These are phyloP conservation scores for Drosophila phalerata DNA, from an alignment of 2,888 invertebrate species.

Conservation along the genomic window DNA sequence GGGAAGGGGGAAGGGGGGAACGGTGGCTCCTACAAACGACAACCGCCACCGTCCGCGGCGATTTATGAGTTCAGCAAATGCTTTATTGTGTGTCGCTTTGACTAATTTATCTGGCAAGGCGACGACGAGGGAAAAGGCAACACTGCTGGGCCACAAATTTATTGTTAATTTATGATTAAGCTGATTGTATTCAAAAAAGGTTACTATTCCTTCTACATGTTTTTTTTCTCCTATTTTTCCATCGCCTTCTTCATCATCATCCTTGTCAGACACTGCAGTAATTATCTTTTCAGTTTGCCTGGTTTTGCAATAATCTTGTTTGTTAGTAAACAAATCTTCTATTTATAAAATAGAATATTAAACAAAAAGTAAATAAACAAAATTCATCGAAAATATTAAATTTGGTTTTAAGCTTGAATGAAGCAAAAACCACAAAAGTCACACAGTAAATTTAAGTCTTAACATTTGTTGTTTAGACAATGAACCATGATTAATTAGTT, in stretches of 20 bases:
- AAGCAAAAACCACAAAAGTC: slow-evolving; percentile 8
- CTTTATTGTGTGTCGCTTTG: slow-evolving; percentile 85
- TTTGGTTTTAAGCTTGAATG: neutral
- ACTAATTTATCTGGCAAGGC: slow-evolving; percentile 83
- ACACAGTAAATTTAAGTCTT: slow-evolving; percentile 5
- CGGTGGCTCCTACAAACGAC: slow-evolving; percentile 49
- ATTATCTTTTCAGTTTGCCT: slow-evolving; percentile 5
- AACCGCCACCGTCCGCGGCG: slow-evolving; percentile 72
- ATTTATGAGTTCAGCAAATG: slow-evolving; percentile 85
- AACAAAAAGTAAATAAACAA: neutral
- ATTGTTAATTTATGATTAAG: slow-evolving; percentile 77
- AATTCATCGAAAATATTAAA: neutral
- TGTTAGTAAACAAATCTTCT: slow-evolving; percentile 14
- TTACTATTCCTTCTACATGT: slow-evolving; percentile 24
- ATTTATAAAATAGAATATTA: slow-evolving; percentile 3
- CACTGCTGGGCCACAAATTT: slow-evolving; percentile 60
- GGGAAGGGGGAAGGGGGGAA: slow-evolving; percentile 19
- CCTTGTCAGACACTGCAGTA: slow-evolving; percentile 19
- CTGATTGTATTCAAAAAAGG: slow-evolving; percentile 65
- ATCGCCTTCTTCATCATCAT: slow-evolving; percentile 17
- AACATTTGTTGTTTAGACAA: neutral
- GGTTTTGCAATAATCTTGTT: slow-evolving; percentile 14
- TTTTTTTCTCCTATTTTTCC: slow-evolving; percentile 24
- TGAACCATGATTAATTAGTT: neutral
- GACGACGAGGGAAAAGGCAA: slow-evolving; percentile 41